Conservation (phyloP, 2,888 invertebrate genomes). For the Stratiomys singularior region DNA sequence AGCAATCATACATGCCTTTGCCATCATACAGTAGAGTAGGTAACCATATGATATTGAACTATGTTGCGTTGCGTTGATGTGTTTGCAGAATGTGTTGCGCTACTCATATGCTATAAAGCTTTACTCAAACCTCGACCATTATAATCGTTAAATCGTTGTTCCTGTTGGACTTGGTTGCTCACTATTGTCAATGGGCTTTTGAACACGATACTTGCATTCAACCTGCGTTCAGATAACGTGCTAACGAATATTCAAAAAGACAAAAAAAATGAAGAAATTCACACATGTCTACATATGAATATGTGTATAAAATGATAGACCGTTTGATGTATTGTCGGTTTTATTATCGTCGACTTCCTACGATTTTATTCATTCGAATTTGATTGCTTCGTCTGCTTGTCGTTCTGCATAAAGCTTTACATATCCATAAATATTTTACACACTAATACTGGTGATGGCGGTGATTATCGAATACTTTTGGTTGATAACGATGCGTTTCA, state of each 20-base stretch:
- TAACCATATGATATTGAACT: no score
- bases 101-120: no score
- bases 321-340: not conserved
- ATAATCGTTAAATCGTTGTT: not conserved
- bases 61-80: no score
- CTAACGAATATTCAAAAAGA: no score
- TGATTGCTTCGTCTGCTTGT: not conserved
- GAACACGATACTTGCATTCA: constrained; percentile 28
- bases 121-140: not conserved
- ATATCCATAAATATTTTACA: not conserved
- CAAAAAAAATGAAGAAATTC: no score
- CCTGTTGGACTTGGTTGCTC: no score
- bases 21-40: no score
- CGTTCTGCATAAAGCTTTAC: no score
- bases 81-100: no score
- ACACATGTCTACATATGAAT: no score
- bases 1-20: not conserved
- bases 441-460: not conserved
- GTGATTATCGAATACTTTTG: not conserved
- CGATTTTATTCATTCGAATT: not conserved
- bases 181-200: not conserved
- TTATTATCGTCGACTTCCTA: constrained; percentile 1
- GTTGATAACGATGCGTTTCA: not conserved
- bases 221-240: constrained; percentile 2
- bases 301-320: not conserved